Evolutionary conservation across 2,888 invertebrate species (phyloP), one percentile per base, ranked within the genome.

Genomic region (Stenurella melanura): DNA sequence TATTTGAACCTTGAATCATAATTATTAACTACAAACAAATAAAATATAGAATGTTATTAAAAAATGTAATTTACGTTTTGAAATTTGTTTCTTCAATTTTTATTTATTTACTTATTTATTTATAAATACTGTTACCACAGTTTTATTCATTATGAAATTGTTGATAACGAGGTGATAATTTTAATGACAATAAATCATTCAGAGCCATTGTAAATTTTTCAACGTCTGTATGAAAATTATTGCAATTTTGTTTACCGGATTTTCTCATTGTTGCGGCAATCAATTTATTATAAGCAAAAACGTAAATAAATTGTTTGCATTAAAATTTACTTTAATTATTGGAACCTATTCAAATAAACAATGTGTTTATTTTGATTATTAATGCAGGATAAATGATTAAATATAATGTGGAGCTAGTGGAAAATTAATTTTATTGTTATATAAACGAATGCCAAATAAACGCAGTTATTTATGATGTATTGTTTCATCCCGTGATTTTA

Each of bases 141-240:
- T 54, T 54, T 54, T 67, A 54, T 67, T 67, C 21, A 67, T 54
- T 67, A 42, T 67, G 67, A 21, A 42, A 42, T 12, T 10, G 26
- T 7, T 54, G 54, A 54, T 54, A 67, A 67, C 54, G 54, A 54
- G 18, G 54, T 67, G 67, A 67, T 67, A 67, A 67, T 67, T 19
- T 19, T 42, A 54, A 26, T 17, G n/a, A 54, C 67, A 67, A 70
- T 70, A 70, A 60, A 60, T 70, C 68, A 70, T n/a, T 70, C 58
- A 58, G n/a, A 60, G 21, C 15, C 17, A 50, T 30, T 57, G 68
- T 69, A 69, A 69, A 56, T 69, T 56, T 30, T 34, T 69, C 57
- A 69, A 57, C 67, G 26, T 12, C 19, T 34, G 57, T 57, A 30
- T 18, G 68, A 69, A 69, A 69, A 69, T 69, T 30, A 57, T 69